Conservation (phyloP, 2,888 invertebrate genomes). For the Hydriomena furcata region DNA sequence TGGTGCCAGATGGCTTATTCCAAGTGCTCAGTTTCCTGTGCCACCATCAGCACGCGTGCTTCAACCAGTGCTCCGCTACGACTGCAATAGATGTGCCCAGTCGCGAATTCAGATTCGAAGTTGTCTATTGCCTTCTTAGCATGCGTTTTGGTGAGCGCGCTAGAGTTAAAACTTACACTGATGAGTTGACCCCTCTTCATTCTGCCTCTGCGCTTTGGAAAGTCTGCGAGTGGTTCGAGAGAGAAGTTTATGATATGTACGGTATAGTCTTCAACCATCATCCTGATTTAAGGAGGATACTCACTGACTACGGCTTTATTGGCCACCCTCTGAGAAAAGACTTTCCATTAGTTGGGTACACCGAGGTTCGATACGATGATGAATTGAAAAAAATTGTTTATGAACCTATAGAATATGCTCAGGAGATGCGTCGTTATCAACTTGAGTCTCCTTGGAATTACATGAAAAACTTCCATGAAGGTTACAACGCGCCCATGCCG, state of each 20-base stretch:
- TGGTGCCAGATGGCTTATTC: slow-evolving; percentile 64
- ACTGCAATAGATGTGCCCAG: slow-evolving; percentile 72
- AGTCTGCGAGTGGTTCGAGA: slow-evolving; percentile 56
- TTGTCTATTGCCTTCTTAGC: slow-evolving; percentile 61
- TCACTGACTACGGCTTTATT: slow-evolving; percentile 73
- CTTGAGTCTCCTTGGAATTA: slow-evolving; percentile 73
- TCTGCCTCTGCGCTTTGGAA: slow-evolving; percentile 61
- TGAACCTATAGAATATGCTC: slow-evolving; percentile 70
- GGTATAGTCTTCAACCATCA: slow-evolving; percentile 71
- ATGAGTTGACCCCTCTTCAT: slow-evolving; percentile 68
- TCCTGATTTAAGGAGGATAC: slow-evolving; percentile 69
- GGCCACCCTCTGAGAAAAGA: slow-evolving; percentile 77
- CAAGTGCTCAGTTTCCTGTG: slow-evolving; percentile 63
- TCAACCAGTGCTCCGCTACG: slow-evolving; percentile 54
- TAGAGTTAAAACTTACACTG: slow-evolving; percentile 69
- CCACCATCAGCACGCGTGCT: slow-evolving; percentile 69
- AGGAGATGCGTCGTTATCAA: slow-evolving; percentile 58
- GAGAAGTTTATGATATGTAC: slow-evolving; percentile 74
- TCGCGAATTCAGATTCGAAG: slow-evolving; percentile 66
- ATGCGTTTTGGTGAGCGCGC: slow-evolving; percentile 56
- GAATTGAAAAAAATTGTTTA: slow-evolving; percentile 72
- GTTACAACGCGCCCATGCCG: slow-evolving; percentile 49
- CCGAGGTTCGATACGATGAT: slow-evolving; percentile 73
- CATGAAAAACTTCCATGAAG: slow-evolving; percentile 63
- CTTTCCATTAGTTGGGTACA: slow-evolving; percentile 70